These are phyloP conservation scores for Psittacara wagleri DNA, from an alignment of 2,113 vertebrate genomes.

Conservation along the genomic window DNA sequence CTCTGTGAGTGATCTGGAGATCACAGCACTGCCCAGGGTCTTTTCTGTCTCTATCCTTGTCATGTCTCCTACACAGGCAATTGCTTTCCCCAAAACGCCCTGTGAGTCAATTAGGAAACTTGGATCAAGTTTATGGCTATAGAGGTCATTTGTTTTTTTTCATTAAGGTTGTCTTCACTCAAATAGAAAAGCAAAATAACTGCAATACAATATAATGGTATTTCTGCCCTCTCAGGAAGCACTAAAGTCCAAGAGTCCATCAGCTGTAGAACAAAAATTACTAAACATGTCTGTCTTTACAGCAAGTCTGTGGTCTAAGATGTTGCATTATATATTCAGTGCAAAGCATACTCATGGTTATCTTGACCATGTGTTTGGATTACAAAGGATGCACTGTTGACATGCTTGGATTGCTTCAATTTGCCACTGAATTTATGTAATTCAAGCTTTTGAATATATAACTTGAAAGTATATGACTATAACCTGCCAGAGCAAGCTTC, in stretches of 20 bases:
- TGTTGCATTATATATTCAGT: not conserved
- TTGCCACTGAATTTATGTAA: not conserved
- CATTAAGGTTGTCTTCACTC: not conserved
- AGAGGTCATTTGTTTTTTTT: not conserved
- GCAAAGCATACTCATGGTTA: not conserved
- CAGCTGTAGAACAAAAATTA: not conserved
- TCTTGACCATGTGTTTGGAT: not conserved
- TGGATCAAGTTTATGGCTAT: not conserved
- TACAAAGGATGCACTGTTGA: not conserved
- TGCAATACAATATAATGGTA: not conserved
- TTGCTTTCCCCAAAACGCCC: not conserved
- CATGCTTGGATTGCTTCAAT: not conserved
- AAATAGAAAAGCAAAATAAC: not conserved
- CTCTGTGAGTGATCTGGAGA: not conserved
- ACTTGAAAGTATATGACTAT: not conserved
- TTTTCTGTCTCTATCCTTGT: not conserved
- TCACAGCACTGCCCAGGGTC: not conserved
- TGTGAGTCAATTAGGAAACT: not conserved
- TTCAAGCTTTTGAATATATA: not conserved
- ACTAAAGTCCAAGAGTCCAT: not conserved
- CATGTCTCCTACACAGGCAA: not conserved
- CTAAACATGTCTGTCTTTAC: fast-evolving
- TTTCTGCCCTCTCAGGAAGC: no score
- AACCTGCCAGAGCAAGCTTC: not conserved
- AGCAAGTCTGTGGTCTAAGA: not conserved